Conservation (phyloP, 2,113 vertebrate genomes). For the Paramisgurnus dabryanus region DNA sequence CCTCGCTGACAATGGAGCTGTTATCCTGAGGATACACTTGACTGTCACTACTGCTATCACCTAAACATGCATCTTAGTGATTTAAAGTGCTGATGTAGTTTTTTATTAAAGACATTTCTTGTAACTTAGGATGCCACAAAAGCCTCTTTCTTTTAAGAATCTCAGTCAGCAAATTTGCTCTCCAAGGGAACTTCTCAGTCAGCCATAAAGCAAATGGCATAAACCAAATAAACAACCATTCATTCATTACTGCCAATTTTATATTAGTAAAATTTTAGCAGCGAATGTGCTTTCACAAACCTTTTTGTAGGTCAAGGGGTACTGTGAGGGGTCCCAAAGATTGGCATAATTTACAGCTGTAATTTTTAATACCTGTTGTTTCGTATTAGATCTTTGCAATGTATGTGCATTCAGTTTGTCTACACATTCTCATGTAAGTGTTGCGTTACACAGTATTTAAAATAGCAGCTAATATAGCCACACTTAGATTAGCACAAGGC, state of each 20-base stretch:
- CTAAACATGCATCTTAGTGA: neutral
- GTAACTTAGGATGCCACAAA: neutral
- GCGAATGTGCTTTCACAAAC: too few species aligned
- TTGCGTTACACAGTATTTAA: constrained; percentile 28
- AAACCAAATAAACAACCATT: neutral
- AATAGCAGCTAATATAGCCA: constrained; percentile 1
- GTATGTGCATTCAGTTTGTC: neutral
- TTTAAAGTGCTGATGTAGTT: neutral
- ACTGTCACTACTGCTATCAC: neutral
- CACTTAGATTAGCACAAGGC: constrained; percentile 1
- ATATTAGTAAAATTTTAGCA: neutral
- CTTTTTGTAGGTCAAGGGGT: too few species aligned
- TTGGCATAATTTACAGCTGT: too few species aligned
- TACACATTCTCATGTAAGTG: neutral
- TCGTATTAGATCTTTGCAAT: neutral
- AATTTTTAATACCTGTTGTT: too few species aligned
- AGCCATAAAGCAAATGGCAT: constrained; percentile 17
- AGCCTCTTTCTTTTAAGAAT: neutral
- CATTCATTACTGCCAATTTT: neutral
- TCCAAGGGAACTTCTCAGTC: neutral
- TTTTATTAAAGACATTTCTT: neutral
- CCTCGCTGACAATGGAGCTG: constrained; percentile 52
- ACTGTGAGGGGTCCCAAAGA: too few species aligned
- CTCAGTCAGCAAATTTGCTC: neutral
- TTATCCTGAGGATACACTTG: constrained; percentile 38